Evolutionary conservation across 2,888 invertebrate genomes (phyloP).

Genomic region (Coleophora deauratella): DNA sequence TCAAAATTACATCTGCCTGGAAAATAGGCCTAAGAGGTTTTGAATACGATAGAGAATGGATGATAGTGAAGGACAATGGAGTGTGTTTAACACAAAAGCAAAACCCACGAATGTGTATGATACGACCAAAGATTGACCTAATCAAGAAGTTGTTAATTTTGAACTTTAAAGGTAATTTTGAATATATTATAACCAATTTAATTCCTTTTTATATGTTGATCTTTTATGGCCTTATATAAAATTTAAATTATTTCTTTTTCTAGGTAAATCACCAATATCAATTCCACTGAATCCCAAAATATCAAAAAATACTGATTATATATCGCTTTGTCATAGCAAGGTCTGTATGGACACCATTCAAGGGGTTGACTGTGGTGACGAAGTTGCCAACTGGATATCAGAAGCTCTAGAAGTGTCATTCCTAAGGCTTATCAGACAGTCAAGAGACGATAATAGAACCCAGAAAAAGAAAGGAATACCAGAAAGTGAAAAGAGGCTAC

Average conservation of each 20-base stretch:
- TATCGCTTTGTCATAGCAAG: conserved; percentile 81
- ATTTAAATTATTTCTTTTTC: conserved; percentile 19
- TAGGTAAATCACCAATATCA: conserved; percentile 68
- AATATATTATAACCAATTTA: not conserved
- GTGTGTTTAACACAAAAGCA: conserved; percentile 92
- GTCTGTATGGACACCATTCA: conserved; percentile 88
- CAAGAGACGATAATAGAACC: conserved; percentile 39
- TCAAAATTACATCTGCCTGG: conserved; percentile 80
- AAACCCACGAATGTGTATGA: conserved; percentile 83
- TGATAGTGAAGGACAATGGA: conserved; percentile 88
- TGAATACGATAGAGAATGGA: conserved; percentile 93
- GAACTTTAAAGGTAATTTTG: conserved; percentile 72
- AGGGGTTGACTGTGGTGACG: conserved; percentile 89
- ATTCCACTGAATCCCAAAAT: conserved; percentile 62
- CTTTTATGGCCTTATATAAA: no score
- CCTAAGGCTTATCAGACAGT: conserved; percentile 80
- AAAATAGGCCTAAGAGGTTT: conserved; percentile 83
- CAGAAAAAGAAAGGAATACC: conserved; percentile 37
- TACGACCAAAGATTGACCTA: conserved; percentile 82
- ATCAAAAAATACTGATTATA: conserved; percentile 30
- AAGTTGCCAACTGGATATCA: conserved; percentile 87
- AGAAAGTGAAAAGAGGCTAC: conserved; percentile 31
- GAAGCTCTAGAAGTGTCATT: conserved; percentile 80
- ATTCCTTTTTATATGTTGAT: no score
- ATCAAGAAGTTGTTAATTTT: conserved; percentile 69